Conservation (phyloP, 2,797 vertebrate species). For the Betta splendens region DNA sequence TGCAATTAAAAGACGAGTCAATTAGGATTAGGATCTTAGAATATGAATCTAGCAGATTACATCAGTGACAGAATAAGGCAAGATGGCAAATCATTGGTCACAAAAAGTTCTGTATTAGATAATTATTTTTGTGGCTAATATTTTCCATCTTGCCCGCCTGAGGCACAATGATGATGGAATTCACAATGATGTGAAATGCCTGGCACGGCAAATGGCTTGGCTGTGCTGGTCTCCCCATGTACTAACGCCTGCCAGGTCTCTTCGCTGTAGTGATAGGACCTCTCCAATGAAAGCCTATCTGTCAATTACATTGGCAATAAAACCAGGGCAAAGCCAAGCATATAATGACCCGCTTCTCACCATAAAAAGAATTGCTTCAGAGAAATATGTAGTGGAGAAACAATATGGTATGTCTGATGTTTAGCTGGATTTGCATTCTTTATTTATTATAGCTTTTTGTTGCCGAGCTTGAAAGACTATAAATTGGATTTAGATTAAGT, state of each 20-base stretch:
- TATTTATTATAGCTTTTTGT: constrained; percentile 19
- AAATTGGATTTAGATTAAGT: constrained; percentile 3
- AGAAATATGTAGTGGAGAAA: constrained; percentile 29
- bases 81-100: constrained; percentile 6
- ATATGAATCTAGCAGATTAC: constrained; percentile 20
- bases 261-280: constrained; percentile 54
- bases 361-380: constrained; percentile 33
- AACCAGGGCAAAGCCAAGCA: constrained; percentile 38
- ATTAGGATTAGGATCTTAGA: no score
- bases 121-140: constrained; percentile 62
- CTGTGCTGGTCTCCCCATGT: constrained; percentile 38
- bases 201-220: constrained; percentile 53
- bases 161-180: constrained; percentile 60
- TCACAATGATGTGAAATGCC: constrained; percentile 65
- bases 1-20: neutral
- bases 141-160: constrained; percentile 41
- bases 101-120: constrained; percentile 36
- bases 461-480: constrained; percentile 14
- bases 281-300: constrained; percentile 60
- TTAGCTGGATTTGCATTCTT: constrained; percentile 35
- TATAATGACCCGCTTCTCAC: constrained; percentile 45
- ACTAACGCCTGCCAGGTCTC: constrained; percentile 61
- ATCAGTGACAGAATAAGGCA: constrained; percentile 1
- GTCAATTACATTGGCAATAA: constrained; percentile 62
- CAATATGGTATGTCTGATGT: constrained; percentile 17